These are phyloP conservation scores for Sus scrofa DNA, from an alignment of 2,113 vertebrate species.

Conservation along the genomic window T2T-Sscrofa CM000816.6:13179001-13179500, in stretches of 20 bases:
- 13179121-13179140: neutral
- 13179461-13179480: neutral
- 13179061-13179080: too few species aligned
- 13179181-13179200: neutral
- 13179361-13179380: neutral
- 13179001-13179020: neutral
- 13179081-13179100: neutral
- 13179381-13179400: neutral
- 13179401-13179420: neutral
- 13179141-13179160: neutral
- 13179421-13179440: neutral
- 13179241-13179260: neutral
- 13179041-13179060: neutral
- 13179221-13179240: accelerated
- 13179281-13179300: neutral
- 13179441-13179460: neutral
- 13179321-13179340: neutral
- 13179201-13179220: neutral
- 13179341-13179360: neutral
- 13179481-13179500: neutral
- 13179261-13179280: neutral
- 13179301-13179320: neutral
- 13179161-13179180: neutral
- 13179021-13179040: neutral
- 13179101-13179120: neutral